Percentiles rank a stretch among this genome's conserved stretches.
Evolutionary conservation across 2,888 invertebrate species (phyloP).

Genomic region (Caenorhabditis japonica): DNA sequence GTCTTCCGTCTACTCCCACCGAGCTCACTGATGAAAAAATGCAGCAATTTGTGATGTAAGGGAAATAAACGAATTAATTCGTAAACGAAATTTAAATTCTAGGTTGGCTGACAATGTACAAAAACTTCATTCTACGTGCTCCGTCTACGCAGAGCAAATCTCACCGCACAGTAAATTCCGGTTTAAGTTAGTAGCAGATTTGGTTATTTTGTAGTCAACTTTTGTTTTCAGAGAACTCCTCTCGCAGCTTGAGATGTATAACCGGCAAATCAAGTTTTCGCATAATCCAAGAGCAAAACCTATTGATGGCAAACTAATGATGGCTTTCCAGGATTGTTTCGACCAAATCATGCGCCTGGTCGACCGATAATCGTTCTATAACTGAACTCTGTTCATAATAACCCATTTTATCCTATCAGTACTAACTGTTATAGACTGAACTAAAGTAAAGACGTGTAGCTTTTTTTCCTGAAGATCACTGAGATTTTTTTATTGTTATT

Average conservation of each 20-base stretch:
- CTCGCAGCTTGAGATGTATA: slow-evolving; percentile 72
- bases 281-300: slow-evolving; percentile 50
- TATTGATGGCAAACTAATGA: slow-evolving; percentile 61
- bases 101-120: slow-evolving; percentile 69
- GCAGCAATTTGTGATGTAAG: slow-evolving; percentile 39
- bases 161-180: slow-evolving; percentile 91
- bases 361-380: slow-evolving; percentile 61
- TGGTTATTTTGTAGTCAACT: not conserved
- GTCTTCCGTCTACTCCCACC: slow-evolving; percentile 5
- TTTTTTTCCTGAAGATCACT: slow-evolving; percentile 14
- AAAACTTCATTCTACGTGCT: slow-evolving; percentile 80
- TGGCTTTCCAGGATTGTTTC: slow-evolving; percentile 67
- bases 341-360: slow-evolving; percentile 74
- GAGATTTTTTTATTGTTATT: slow-evolving; percentile 23
- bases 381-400: not conserved
- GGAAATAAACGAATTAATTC: not conserved
- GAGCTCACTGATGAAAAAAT: slow-evolving; percentile 38
- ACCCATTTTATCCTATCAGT: not conserved
- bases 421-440: not conserved
- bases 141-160: slow-evolving; percentile 87
- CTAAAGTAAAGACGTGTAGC: slow-evolving; percentile 34
- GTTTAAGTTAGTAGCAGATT: slow-evolving; percentile 81
- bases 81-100: slow-evolving; percentile 4
- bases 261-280: slow-evolving; percentile 72
- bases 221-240: slow-evolving; percentile 77